These are phyloP conservation scores for Antigone vipio DNA, from an alignment of 2,113 vertebrate species.

Conservation along the genomic window DNA sequence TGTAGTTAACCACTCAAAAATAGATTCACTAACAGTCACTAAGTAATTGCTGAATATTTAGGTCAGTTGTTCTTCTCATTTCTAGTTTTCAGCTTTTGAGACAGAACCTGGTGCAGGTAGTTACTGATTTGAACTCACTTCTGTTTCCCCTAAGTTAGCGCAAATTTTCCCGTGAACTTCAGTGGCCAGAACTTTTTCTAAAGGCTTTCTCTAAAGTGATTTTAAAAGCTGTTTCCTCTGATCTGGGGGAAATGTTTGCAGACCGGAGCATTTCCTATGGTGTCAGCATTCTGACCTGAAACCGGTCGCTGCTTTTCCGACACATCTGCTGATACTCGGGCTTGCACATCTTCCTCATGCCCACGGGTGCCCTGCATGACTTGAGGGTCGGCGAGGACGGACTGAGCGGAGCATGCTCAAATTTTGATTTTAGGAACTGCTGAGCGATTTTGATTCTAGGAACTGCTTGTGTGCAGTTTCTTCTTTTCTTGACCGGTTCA, in stretches of 20 bases:
- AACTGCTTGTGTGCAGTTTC: neutral
- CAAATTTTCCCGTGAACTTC: neutral
- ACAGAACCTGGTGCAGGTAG: neutral
- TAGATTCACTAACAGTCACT: neutral
- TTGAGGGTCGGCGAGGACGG: neutral
- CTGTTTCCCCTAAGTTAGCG: neutral
- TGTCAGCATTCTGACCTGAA: neutral
- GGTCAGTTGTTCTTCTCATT: neutral
- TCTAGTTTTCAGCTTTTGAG: neutral
- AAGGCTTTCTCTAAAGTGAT: neutral
- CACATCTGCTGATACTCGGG: neutral
- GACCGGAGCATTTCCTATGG: neutral
- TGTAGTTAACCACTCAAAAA: conserved; percentile 14
- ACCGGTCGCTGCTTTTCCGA: neutral
- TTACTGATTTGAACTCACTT: neutral
- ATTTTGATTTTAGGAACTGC: neutral
- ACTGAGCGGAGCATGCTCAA: accelerated
- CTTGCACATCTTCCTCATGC: neutral
- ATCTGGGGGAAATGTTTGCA: neutral
- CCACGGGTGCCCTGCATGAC: neutral
- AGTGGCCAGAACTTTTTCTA: neutral
- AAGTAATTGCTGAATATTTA: conserved; percentile 33
- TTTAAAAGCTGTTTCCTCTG: neutral
- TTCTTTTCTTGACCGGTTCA: neutral
- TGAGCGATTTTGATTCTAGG: too few relatives aligned